Conservation (phyloP, 2,113 vertebrate species). For the Osmerus mordax region DNA sequence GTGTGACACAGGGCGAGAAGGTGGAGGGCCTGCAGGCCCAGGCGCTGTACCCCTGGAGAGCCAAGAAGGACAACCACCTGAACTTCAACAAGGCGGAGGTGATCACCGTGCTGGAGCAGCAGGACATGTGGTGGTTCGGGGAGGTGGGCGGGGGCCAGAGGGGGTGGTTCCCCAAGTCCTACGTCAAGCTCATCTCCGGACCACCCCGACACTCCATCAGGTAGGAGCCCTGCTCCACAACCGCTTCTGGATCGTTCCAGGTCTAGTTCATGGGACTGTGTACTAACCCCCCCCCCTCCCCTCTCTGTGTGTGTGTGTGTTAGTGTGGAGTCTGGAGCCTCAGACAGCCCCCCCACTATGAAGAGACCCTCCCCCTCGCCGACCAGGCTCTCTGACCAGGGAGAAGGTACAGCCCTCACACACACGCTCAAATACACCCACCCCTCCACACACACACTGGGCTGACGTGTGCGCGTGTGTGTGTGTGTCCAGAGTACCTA, state of each 20-base stretch:
- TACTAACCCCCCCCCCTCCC: neutral
- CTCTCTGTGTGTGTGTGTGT: constrained; percentile 1
- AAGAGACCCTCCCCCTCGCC: constrained; percentile 90
- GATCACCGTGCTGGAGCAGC: constrained; percentile 96
- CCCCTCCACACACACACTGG: neutral
- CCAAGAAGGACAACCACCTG: constrained; percentile 98
- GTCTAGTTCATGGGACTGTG: too few species aligned
- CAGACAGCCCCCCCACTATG: constrained; percentile 88
- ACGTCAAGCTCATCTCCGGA: constrained; percentile 97
- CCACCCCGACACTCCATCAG: constrained; percentile 83
- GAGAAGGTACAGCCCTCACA: constrained; percentile 83
- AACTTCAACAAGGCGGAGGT: constrained; percentile 98
- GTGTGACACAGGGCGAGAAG: constrained; percentile 84
- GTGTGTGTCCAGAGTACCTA: constrained; percentile 80
- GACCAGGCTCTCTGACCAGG: constrained; percentile 75
- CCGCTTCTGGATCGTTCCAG: too few species aligned
- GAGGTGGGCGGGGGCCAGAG: constrained; percentile 93
- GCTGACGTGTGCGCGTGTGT: constrained; percentile 8
- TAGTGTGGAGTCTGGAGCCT: constrained; percentile 83
- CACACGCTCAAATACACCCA: neutral
- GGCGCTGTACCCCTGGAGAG: constrained; percentile 96
- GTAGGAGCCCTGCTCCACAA: constrained; percentile 44
- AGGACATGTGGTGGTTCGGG: constrained; percentile 99
- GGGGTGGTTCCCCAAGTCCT: constrained; percentile 99
- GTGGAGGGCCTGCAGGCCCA: constrained; percentile 97